These are phyloP conservation scores for Cyphomyrmex costatus DNA, from an alignment of 1,140 invertebrate genomes.

Conservation along the genomic window DNA sequence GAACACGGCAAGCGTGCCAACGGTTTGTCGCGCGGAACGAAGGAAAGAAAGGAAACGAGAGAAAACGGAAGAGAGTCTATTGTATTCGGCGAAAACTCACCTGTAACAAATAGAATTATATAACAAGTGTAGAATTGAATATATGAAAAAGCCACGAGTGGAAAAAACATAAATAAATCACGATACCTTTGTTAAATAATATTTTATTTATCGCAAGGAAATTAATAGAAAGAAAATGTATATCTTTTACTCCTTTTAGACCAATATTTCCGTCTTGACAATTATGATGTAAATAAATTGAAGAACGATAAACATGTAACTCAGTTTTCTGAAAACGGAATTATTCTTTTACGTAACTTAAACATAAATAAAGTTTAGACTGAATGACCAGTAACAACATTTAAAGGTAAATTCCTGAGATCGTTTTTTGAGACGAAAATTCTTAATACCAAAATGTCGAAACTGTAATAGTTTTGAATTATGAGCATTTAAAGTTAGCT, in stretches of 20 bases:
- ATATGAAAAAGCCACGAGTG: background rate
- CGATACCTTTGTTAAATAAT: background rate
- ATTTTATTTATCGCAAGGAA: background rate
- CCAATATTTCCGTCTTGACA: background rate
- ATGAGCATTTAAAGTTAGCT: too few species aligned
- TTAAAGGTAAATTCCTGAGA: too few species aligned
- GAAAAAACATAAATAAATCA: background rate
- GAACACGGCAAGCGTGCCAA: constrained; percentile 49
- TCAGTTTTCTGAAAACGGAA: background rate
- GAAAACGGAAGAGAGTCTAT: constrained; percentile 19
- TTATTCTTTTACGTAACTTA: background rate
- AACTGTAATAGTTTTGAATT: too few species aligned
- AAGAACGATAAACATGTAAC: background rate
- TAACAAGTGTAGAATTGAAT: background rate
- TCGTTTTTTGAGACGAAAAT: too few species aligned
- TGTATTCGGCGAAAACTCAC: constrained; percentile 39
- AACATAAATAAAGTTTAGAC: background rate
- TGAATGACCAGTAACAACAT: too few species aligned
- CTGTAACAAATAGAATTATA: constrained; percentile 32
- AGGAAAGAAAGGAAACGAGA: constrained; percentile 19
- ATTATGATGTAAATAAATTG: background rate
- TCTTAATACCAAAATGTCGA: too few species aligned
- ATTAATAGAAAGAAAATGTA: background rate
- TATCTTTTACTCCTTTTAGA: background rate
- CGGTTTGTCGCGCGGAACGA: constrained; percentile 52